Percentiles rank a stretch among this genome's conserved stretches.
phyloP scores from a whole-genome alignment of 2,113 vertebrate genomes.

The Baryphthengus martii region DNA sequence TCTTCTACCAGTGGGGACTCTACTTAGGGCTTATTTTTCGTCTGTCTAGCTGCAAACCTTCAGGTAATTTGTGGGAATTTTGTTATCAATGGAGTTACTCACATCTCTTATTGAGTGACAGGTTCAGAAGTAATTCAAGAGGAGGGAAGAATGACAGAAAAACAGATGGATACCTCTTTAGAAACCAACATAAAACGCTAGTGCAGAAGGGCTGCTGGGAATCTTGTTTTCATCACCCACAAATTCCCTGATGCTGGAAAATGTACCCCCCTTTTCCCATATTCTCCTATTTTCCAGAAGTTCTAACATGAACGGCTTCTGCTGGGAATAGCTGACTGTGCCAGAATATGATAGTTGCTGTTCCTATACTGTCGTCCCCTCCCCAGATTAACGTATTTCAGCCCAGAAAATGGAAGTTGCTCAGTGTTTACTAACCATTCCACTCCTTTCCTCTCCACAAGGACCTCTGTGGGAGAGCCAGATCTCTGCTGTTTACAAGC shows the following conservation, averaged over 20 bases:
- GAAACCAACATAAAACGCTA: not conserved
- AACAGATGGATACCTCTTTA: not conserved
- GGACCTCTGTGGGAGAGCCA: not conserved
- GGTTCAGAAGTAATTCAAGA: not conserved
- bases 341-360: not conserved
- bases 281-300: constrained; percentile 60
- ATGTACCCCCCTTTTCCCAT: constrained; percentile 19
- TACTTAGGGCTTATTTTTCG: not conserved
- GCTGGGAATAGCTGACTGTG: constrained; percentile 51
- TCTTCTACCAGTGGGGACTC: not conserved
- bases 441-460: not conserved
- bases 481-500: constrained; percentile 20
- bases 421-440: not conserved
- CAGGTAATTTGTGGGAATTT: not conserved
- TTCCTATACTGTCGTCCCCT: not conserved
- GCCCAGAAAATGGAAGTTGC: constrained; percentile 45
- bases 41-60: not conserved
- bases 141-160: not conserved
- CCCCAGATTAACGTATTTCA: constrained; percentile 34
- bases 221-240: constrained; percentile 23
- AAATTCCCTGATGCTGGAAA: constrained; percentile 55
- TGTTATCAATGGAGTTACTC: not conserved
- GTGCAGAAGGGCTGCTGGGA: not conserved
- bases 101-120: not conserved
- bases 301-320: constrained; percentile 62